phyloP scores from a whole-genome alignment of 2,113 vertebrate genomes.

The Nothobranchius furzeri region DNA sequence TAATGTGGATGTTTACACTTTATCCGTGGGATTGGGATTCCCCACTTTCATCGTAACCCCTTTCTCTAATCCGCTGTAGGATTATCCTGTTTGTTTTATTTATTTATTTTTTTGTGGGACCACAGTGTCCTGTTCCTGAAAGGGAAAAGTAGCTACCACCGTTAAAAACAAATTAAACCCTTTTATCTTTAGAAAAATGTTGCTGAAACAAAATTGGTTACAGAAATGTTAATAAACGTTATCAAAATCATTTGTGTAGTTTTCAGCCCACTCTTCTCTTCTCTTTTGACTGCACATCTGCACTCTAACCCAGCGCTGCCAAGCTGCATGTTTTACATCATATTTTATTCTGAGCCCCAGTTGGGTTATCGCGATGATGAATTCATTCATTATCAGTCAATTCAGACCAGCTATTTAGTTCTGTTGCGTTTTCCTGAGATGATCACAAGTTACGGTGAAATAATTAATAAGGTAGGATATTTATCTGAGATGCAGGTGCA shows the following conservation, averaged over 20 bases:
- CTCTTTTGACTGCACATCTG: conserved; percentile 22
- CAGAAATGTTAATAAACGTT: no score
- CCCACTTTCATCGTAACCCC: conserved; percentile 32
- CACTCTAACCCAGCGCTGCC: neutral
- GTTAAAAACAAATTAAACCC: neutral
- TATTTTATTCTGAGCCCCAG: conserved; percentile 1
- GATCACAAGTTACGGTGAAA: no score
- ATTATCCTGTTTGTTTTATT: conserved; percentile 60
- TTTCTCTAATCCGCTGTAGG: conserved; percentile 69
- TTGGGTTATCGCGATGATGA: conserved; percentile 5
- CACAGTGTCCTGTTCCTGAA: conserved; percentile 33
- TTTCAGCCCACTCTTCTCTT: conserved; percentile 47
- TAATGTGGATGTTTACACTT: conserved; percentile 14
- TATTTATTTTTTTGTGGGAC: conserved; percentile 67
- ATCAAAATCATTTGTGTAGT: conserved; percentile 25
- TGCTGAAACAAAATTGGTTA: no score
- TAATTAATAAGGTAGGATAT: neutral
- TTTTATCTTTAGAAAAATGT: no score
- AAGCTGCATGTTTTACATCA: conserved; percentile 41
- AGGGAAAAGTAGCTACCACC: conserved; percentile 24
- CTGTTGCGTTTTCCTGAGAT: neutral
- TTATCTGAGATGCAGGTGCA: conserved; percentile 5
- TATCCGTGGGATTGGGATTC: conserved; percentile 45
- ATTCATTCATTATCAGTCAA: neutral
- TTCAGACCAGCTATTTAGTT: conserved; percentile 4